Evolutionary conservation across 2,797 vertebrate species (phyloP).

Genomic region (Phrynocephalus guinanensis): DNA sequence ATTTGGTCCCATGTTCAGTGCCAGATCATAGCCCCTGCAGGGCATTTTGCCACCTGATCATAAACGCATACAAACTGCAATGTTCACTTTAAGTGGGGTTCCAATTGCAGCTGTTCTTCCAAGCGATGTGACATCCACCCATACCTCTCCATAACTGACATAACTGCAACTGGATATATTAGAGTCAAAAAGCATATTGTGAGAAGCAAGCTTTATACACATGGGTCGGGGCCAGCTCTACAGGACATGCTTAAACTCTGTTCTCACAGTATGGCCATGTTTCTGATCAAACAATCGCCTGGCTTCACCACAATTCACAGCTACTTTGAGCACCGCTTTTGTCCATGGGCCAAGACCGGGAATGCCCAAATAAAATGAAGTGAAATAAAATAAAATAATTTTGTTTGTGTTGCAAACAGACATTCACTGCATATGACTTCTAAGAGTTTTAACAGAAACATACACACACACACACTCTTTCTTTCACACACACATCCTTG

Average conservation of each 20-base stretch:
- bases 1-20: neutral
- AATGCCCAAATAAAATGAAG: slow-evolving; percentile 34
- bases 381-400: slow-evolving; percentile 43
- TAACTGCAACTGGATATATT: neutral
- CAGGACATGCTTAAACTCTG: slow-evolving; percentile 45
- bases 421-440: slow-evolving; percentile 65
- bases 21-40: too few relatives aligned
- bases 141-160: neutral
- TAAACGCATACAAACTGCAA: neutral
- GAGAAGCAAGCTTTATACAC: slow-evolving; percentile 44
- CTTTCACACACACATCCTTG: slow-evolving; percentile 40
- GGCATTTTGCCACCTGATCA: neutral
- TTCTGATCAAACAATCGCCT: slow-evolving; percentile 59
- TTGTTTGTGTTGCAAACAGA: slow-evolving; percentile 71
- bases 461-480: slow-evolving; percentile 51
- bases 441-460: slow-evolving; percentile 55
- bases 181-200: neutral
- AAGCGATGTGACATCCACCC: neutral
- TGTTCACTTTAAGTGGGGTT: neutral
- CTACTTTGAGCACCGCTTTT: slow-evolving; percentile 47
- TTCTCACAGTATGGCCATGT: slow-evolving; percentile 51
- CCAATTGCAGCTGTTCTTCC: neutral
- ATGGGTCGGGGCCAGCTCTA: slow-evolving; percentile 9
- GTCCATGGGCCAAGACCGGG: slow-evolving; percentile 49
- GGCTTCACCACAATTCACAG: slow-evolving; percentile 54